phyloP scores from a whole-genome alignment of 2,888 invertebrate genomes.

The Lydus trimaculatus region DNA sequence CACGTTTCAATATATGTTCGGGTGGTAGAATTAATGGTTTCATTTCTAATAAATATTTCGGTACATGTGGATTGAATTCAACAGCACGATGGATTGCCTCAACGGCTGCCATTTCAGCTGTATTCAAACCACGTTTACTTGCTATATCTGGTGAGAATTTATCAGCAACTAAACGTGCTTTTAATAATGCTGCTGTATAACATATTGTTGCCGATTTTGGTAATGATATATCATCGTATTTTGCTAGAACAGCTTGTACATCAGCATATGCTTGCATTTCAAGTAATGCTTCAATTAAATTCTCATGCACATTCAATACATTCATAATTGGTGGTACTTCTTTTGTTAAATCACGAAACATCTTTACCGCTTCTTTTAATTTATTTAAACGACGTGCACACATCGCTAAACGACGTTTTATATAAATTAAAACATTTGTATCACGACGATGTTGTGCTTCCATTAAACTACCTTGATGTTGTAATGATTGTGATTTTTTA shows the following conservation, averaged over 20 bases:
- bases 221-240: constrained; percentile 92
- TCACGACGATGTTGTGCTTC: constrained; percentile 86
- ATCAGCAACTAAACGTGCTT: constrained; percentile 89
- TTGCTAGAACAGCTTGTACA: constrained; percentile 90
- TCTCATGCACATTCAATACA: constrained; percentile 93
- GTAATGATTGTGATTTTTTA: constrained; percentile 79
- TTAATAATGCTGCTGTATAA: constrained; percentile 93
- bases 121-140: constrained; percentile 81
- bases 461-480: constrained; percentile 76
- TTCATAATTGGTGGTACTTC: constrained; percentile 96
- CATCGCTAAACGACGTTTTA: constrained; percentile 95
- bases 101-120: constrained; percentile 91
- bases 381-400: constrained; percentile 94
- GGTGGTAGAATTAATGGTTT: constrained; percentile 95
- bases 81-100: constrained; percentile 96
- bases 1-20: constrained; percentile 94
- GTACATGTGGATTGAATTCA: constrained; percentile 98
- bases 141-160: constrained; percentile 88
- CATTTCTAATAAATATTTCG: constrained; percentile 94
- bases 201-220: constrained; percentile 95
- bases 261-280: constrained; percentile 98
- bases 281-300: constrained; percentile 91
- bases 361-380: constrained; percentile 93
- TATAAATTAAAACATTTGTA: constrained; percentile 92
- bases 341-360: constrained; percentile 95